Evolutionary conservation across 1,140 invertebrate genomes (phyloP).

Genomic region (Nasonia vitripennis): DNA sequence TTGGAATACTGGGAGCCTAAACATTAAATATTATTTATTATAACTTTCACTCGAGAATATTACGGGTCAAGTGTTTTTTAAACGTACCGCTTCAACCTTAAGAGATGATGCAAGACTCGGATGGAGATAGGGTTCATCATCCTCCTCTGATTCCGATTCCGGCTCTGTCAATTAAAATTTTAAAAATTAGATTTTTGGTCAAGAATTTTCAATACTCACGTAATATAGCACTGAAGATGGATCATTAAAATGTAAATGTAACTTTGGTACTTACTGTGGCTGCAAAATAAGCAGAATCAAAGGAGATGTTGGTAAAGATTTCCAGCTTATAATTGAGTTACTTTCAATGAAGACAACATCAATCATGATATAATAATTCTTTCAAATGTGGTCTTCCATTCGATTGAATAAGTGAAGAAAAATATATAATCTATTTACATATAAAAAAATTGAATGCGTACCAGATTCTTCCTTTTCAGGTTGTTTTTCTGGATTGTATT

Average conservation of each 20-base stretch:
- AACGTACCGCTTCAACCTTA: conserved; percentile 78
- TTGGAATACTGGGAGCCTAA: conserved; percentile 81
- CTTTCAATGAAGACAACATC: conserved; percentile 61
- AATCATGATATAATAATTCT: conserved; percentile 61
- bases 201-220: conserved; percentile 41
- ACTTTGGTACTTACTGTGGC: conserved; percentile 72
- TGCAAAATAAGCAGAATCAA: conserved; percentile 71
- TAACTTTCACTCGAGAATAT: background rate
- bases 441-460: conserved; percentile 68
- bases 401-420: conserved; percentile 55
- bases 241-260: conserved; percentile 59
- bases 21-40: background rate
- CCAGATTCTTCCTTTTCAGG: conserved; percentile 75
- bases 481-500: conserved; percentile 81
- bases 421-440: conserved; percentile 52
- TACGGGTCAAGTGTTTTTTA: too few relatives aligned
- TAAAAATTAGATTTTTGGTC: conserved; percentile 42
- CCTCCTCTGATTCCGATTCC: conserved; percentile 76
- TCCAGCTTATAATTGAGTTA: conserved; percentile 64
- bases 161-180: conserved; percentile 69
- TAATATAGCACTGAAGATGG: conserved; percentile 51
- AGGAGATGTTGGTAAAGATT: conserved; percentile 69
- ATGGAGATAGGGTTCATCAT: conserved; percentile 86
- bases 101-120: conserved; percentile 81
- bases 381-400: conserved; percentile 52